Base-by-base conservation (phyloP, 1,140 invertebrate species). In the Nasonia vitripennis region DNA sequence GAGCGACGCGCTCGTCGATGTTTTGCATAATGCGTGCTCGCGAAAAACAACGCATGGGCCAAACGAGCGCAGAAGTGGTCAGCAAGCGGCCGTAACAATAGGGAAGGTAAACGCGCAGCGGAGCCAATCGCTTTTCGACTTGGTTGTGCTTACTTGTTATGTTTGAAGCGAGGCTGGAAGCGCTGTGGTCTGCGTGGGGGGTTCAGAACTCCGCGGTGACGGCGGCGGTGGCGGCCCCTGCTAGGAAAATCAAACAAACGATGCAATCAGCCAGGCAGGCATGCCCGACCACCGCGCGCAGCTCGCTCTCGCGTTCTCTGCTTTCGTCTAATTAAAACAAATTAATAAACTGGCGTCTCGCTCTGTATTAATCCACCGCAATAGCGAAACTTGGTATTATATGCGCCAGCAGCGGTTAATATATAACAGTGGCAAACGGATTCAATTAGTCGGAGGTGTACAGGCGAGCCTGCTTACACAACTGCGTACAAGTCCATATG, bases 271-370 rank as follows among this genome's bases (percentile, higher is more conserved):
- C 55, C 55, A 62, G 55, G 55, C 55, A 62, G 55, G n/a, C 20
- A 62, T 62, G 20, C 55, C 55, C 55, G 7, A 62, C 55, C 55
- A 20, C 55, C 5, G 55, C 2, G 12, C 5, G 14, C 4, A 5
- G 55, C 20, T 62, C 17, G 14, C 14, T 17, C 17, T 62, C 55
- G 14, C 55, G 1, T 14, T 20, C 2, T 17, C 6, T 6, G 55
- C 55, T 62, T n/a, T 62, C 55, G 55, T 62, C 55, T 62, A 62
- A 62, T 62, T 62, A 62, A 62, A 62, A 62, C 55, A 62, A 62
- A 62, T 62, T 62, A 62, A 62, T 62, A 62, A 62, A 62, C 55
- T 62, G 20, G 14, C 55, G 55, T n/a, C 55, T 62, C 55, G 55
- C 55, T 62, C 55, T 62, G n/a, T 62, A 62, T 62, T 62, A 62